These are phyloP conservation scores for Schrankia costaestrigalis DNA, from an alignment of 2,888 invertebrate genomes.

Conservation along the genomic window DNA sequence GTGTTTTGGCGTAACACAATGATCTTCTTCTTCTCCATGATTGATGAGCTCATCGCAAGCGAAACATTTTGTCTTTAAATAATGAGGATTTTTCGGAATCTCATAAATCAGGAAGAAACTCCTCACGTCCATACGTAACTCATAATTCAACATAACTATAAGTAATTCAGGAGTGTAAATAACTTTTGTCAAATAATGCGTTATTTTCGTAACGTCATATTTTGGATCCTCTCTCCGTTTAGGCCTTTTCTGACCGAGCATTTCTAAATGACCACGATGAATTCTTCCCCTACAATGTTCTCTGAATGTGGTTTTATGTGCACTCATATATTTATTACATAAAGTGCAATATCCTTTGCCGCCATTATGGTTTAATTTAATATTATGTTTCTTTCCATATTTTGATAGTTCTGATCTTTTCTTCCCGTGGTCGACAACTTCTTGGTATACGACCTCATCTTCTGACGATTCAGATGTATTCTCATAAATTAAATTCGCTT, in stretches of 20 bases:
- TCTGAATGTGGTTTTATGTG: conserved; percentile 39
- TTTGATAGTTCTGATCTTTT: conserved; percentile 39
- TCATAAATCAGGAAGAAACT: conserved; percentile 39
- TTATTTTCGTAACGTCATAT: not conserved
- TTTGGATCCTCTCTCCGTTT: conserved; percentile 13
- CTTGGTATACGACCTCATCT: conserved; percentile 10
- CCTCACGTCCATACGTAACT: conserved; percentile 23
- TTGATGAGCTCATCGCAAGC: conserved; percentile 40
- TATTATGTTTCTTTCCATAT: conserved; percentile 45
- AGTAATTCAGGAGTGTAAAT: conserved; percentile 14
- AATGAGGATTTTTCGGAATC: conserved; percentile 27
- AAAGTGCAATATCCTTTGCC: conserved; percentile 49
- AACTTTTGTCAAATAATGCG: not conserved
- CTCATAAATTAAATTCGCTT: too few species aligned
- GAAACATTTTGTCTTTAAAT: conserved; percentile 43
- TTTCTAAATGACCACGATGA: conserved; percentile 46
- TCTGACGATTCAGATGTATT: conserved; percentile 9
- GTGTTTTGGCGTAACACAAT: conserved; percentile 41
- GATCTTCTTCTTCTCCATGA: conserved; percentile 29
- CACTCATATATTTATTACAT: conserved; percentile 45
- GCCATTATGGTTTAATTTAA: conserved; percentile 52
- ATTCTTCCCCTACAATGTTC: conserved; percentile 42
- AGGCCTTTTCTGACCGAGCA: conserved; percentile 34
- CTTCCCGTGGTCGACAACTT: conserved; percentile 42
- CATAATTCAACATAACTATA: conserved; percentile 35